These are phyloP conservation scores for Hippocampus kuda DNA, from an alignment of 2,797 vertebrate genomes.

Conservation along the genomic window DNA sequence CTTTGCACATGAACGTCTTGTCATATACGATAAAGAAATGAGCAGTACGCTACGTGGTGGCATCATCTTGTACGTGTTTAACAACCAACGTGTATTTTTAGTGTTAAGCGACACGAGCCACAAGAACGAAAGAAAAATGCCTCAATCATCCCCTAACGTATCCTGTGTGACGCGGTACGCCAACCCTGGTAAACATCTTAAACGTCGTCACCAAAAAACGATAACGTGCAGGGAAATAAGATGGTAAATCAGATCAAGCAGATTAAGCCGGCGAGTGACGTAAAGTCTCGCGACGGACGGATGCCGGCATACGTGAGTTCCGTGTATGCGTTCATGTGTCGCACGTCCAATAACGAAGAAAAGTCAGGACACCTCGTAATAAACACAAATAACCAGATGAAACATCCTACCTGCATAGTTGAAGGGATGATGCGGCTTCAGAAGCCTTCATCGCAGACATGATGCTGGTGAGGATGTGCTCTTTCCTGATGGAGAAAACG, in stretches of 20 bases:
- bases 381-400: not conserved
- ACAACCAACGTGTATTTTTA: not conserved
- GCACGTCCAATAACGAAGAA: not conserved
- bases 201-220: not conserved
- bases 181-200: not conserved
- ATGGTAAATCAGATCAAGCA: not conserved
- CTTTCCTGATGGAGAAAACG: constrained; percentile 8
- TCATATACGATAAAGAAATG: not conserved
- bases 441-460: constrained; percentile 51
- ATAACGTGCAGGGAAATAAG: not conserved
- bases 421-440: constrained; percentile 62
- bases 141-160: not conserved
- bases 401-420: constrained; percentile 76
- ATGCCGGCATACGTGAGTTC: constrained; percentile 1
- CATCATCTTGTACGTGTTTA: not conserved
- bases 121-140: not conserved
- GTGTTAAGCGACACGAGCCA: not conserved
- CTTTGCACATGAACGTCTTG: not conserved
- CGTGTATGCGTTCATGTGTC: not conserved
- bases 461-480: constrained; percentile 14
- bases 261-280: not conserved
- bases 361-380: too few relatives aligned
- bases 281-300: not conserved
- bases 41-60: not conserved
- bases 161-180: not conserved